Conservation (phyloP, 2,113 vertebrate genomes). For the Shinisaurus crocodilurus region DNA sequence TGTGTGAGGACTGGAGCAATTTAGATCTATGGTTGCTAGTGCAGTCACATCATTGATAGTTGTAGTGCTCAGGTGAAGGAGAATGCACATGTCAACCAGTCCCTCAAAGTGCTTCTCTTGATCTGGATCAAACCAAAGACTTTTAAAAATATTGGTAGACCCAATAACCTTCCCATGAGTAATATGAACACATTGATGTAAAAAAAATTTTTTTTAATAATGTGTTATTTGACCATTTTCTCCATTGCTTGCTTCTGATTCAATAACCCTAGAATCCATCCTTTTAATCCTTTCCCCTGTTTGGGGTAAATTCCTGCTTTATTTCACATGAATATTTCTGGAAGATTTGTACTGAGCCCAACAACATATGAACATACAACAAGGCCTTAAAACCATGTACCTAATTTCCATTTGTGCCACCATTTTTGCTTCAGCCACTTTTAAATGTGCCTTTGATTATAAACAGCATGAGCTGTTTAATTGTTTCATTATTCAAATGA, state of each 20-base stretch:
- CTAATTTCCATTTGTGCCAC: slow-evolving; percentile 25
- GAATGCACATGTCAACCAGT: not conserved
- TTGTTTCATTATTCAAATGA: slow-evolving; percentile 25
- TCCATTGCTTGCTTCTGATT: rapidly evolving
- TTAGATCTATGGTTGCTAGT: too few relatives aligned
- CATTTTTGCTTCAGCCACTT: slow-evolving; percentile 22
- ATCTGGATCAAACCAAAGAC: not conserved
- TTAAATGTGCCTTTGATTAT: slow-evolving; percentile 13
- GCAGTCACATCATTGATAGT: not conserved
- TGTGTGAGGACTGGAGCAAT: not conserved
- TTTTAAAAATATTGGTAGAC: not conserved
- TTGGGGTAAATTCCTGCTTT: not conserved
- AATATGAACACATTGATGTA: not conserved
- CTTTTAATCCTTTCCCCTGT: not conserved
- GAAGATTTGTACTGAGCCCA: not conserved
- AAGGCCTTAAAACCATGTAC: not conserved
- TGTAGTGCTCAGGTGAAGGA: not conserved
- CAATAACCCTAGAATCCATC: not conserved
- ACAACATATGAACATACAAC: not conserved
- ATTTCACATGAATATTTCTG: not conserved
- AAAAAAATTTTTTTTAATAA: not conserved
- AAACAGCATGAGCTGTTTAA: not conserved
- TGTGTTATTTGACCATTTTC: not conserved
- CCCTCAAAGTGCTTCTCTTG: not conserved
- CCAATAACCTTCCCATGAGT: not conserved